These are phyloP conservation scores for Pseudochaenichthys georgianus DNA, from an alignment of 2,797 vertebrate genomes.

Conservation along the genomic window DNA sequence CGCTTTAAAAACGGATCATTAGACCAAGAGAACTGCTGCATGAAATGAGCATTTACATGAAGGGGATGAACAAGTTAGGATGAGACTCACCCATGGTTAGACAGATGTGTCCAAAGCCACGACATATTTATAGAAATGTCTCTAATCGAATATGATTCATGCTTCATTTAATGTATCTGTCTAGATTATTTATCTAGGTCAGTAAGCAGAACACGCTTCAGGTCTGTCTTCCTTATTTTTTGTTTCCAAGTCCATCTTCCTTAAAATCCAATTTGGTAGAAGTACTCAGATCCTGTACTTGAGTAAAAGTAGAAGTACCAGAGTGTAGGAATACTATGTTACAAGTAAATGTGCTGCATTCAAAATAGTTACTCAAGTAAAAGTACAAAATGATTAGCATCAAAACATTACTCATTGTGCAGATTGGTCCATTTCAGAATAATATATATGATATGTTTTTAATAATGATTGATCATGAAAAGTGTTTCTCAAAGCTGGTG, in stretches of 20 bases:
- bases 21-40: constrained; percentile 56
- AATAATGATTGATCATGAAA: too few species aligned
- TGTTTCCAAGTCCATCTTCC: not conserved
- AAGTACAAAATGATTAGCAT: too few species aligned
- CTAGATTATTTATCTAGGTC: constrained; percentile 54
- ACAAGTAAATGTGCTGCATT: too few species aligned
- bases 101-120: constrained; percentile 64
- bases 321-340: too few species aligned
- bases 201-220: constrained; percentile 51
- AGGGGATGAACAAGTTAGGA: constrained; percentile 69
- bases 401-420: too few species aligned
- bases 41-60: constrained; percentile 71
- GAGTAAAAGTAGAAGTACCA: too few species aligned
- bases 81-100: constrained; percentile 45
- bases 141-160: constrained; percentile 67
- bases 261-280: not conserved
- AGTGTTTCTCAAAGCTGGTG: too few species aligned
- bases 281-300: too few species aligned
- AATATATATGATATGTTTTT: too few species aligned
- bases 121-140: constrained; percentile 61
- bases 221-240: constrained; percentile 4
- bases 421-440: too few species aligned
- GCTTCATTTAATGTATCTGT: constrained; percentile 56
- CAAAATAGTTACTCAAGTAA: too few species aligned
- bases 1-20: constrained; percentile 48